Conservation (phyloP, 37 sponge, comb jelly and placozoan genomes). For the Beroe ovata region DNA sequence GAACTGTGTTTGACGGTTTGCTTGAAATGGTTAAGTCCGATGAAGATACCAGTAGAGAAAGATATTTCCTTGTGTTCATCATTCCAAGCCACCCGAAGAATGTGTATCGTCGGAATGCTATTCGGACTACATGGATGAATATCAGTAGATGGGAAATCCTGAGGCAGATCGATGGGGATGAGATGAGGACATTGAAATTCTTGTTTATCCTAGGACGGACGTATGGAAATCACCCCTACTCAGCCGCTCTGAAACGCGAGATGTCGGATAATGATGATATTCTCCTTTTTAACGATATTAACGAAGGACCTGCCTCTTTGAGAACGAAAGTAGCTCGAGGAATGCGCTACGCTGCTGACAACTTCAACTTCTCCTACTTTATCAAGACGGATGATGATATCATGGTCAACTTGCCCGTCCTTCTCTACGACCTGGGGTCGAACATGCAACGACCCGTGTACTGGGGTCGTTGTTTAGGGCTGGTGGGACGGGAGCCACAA, state of each 20-base stretch:
- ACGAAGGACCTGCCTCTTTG: background rate
- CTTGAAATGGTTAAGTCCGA: no score
- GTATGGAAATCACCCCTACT: background rate
- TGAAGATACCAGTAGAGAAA: background rate
- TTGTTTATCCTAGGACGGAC: background rate
- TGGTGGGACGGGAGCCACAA: background rate
- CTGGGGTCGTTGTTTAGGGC: background rate
- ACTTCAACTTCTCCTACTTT: background rate
- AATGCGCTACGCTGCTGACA: constrained; percentile 2
- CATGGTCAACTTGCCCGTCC: background rate
- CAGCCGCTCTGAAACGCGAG: background rate
- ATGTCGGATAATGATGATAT: constrained; percentile 3
- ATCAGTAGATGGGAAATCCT: background rate
- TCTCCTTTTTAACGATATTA: background rate
- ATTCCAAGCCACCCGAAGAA: background rate
- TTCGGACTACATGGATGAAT: background rate
- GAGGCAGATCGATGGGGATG: background rate
- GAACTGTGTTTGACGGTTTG: no score
- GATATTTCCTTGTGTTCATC: constrained; percentile 5
- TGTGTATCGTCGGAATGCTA: background rate
- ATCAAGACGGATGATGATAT: constrained; percentile 37
- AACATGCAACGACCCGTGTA: background rate
- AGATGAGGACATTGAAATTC: background rate
- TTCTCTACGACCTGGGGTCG: background rate
- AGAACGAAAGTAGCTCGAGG: background rate